A percentile compares a stretch with the other conserved stretches of the same genome.
These are phyloP conservation scores for Lasioglossum leucozonium DNA, from an alignment of 2,888 invertebrate genomes.

Conservation along the genomic window DNA sequence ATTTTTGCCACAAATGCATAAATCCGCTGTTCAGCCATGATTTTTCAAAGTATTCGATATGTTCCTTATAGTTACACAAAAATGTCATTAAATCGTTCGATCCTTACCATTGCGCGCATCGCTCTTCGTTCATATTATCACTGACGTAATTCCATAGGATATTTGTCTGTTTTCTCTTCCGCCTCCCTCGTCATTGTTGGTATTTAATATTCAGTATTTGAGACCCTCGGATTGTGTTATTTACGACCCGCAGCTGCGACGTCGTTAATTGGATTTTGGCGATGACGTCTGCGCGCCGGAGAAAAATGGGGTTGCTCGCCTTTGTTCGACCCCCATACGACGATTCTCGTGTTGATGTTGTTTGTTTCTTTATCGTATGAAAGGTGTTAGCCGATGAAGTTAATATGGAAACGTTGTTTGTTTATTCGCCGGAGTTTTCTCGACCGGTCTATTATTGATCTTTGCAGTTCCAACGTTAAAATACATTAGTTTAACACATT, in stretches of 20 bases:
- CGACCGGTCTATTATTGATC: not conserved
- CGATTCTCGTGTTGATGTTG: not conserved
- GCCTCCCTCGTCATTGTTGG: not conserved
- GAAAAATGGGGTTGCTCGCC: not conserved
- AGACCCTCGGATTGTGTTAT: not conserved
- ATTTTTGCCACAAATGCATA: no score
- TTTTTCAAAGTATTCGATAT: no score
- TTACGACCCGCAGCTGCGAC: conserved; percentile 3
- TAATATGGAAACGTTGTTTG: not conserved
- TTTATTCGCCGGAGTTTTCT: not conserved
- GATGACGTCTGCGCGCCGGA: not conserved
- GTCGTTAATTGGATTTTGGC: conserved; percentile 35
- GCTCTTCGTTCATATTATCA: not conserved
- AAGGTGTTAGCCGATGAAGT: not conserved
- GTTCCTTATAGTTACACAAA: no score
- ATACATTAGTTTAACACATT: no score
- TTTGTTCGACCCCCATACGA: not conserved
- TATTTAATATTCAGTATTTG: not conserved
- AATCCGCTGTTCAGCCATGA: no score
- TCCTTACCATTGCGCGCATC: no score
- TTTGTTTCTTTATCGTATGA: not conserved
- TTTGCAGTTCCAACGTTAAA: not conserved
- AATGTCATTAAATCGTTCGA: no score
- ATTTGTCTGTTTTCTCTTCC: not conserved
- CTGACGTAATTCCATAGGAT: not conserved